Percentiles rank a stretch among this genome's conserved stretches.
Evolutionary conservation across 2,888 invertebrate species (phyloP).

Genomic region (Stictocephala bisonia): DNA sequence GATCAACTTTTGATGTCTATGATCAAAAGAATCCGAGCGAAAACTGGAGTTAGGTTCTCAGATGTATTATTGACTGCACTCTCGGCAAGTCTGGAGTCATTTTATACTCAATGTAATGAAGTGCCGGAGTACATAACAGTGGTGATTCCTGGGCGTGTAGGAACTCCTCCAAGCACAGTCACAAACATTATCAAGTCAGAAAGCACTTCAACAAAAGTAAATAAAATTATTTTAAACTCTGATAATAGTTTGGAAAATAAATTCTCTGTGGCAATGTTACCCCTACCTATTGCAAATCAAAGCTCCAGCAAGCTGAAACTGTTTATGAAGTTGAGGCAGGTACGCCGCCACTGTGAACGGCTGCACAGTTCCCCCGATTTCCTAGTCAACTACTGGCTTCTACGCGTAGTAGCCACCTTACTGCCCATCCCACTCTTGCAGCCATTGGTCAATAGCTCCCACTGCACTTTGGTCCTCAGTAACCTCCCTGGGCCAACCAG

Average conservation of each 20-base stretch:
- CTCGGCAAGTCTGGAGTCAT: constrained; percentile 66
- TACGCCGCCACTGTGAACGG: constrained; percentile 60
- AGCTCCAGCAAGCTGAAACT: constrained; percentile 50
- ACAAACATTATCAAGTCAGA: constrained; percentile 28
- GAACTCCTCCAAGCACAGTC: constrained; percentile 42
- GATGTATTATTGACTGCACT: constrained; percentile 67
- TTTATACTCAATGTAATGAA: constrained; percentile 37
- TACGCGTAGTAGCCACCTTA: constrained; percentile 65
- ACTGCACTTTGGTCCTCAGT: constrained; percentile 68
- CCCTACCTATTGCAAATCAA: constrained; percentile 64
- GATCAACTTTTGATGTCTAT: constrained; percentile 63
- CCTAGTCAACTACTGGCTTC: constrained; percentile 67
- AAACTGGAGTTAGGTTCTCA: constrained; percentile 63
- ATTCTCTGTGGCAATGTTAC: constrained; percentile 67
- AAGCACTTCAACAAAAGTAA: constrained; percentile 35
- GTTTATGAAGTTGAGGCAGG: constrained; percentile 48
- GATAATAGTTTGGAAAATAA: constrained; percentile 64
- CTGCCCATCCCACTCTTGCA: constrained; percentile 65
- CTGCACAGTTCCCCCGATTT: constrained; percentile 66
- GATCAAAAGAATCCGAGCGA: constrained; percentile 63
- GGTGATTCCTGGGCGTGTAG: constrained; percentile 62
- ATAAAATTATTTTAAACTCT: constrained; percentile 28
- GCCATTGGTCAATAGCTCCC: constrained; percentile 65
- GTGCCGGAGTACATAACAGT: constrained; percentile 60
- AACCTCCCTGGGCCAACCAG: constrained; percentile 68